These are phyloP conservation scores for Papilio elwesi DNA, from an alignment of 2,888 invertebrate species.

Conservation along the genomic window DNA sequence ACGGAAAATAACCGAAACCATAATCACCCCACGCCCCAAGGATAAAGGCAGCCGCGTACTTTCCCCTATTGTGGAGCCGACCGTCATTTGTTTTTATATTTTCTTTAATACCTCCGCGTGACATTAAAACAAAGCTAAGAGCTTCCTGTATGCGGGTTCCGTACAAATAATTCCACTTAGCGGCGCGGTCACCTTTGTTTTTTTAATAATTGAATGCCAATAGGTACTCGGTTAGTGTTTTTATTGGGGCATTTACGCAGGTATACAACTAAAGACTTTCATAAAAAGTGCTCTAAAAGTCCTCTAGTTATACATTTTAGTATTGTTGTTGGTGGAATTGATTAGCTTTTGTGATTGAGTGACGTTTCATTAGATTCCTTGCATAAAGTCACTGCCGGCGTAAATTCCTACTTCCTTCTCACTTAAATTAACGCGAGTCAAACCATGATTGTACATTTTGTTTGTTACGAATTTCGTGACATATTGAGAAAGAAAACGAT, in stretches of 20 bases:
- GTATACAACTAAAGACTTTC: background rate
- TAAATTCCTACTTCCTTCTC: no score
- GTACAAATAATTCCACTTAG: conserved; percentile 72
- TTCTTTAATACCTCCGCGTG: conserved; percentile 54
- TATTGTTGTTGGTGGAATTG: background rate
- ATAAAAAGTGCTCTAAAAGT: background rate
- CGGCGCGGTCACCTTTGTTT: conserved; percentile 53
- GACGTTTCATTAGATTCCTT: background rate
- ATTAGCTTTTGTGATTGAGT: background rate
- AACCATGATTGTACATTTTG: no score
- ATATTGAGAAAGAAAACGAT: no score
- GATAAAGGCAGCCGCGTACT: conserved; percentile 33
- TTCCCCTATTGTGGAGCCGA: conserved; percentile 45
- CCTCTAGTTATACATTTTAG: background rate
- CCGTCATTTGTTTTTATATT: conserved; percentile 56
- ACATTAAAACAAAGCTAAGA: conserved; percentile 66
- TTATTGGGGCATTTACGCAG: conserved; percentile 30
- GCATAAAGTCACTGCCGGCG: no score
- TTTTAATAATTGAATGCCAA: conserved; percentile 54
- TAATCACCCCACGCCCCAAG: conserved; percentile 40
- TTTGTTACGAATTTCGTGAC: no score
- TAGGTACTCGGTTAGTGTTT: conserved; percentile 46
- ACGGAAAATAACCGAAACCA: conserved; percentile 37
- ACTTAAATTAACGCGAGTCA: no score
- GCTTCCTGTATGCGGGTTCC: conserved; percentile 61